Evolutionary conservation across 37 sponge, comb jelly and placozoan genomes (phyloP), one percentile per base, ranked within the genome.

Genomic region (Halichondria panicea): DNA sequence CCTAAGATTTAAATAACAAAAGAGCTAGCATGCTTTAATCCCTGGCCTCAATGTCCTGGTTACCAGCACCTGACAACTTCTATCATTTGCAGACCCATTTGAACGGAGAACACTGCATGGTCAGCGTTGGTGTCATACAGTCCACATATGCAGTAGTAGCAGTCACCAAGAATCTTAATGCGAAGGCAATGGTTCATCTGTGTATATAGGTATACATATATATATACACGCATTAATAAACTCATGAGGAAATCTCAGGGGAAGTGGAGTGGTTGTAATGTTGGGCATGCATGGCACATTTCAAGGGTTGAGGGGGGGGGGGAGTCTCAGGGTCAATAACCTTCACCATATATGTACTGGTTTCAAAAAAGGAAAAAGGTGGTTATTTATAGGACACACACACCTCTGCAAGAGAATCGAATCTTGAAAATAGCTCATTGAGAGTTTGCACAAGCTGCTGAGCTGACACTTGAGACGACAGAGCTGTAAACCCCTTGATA

Each of bases 71-170:
- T 66, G 54, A 87, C 58, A 27, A 81, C 81, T 27, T 87, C 71
- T 42, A 81, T 76, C 82, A 87, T 87, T 40, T 67, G 46, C 33
- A 87, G 81, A 22, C 88, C 94, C 94, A 93, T 93, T 37, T 89
- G 46, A 32, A 93, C 86, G 40, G 83, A 88, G 82, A 80, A 75
- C 19, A 46, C 48, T 34, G 90, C 90, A 74, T 94, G 91, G 57
- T 86, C 76, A 31, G 75, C 38, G 13, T 62, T 25, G 6, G 77
- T 68, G 19, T 85, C 86, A 73, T 80, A 84, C 0, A 89, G 54
- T 21, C 94, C 94, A 52, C 82, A 81, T 33, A 89, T 90, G 63
- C 95, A 94, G 76, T 90, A 94, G 85, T 94, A 94, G 62, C 95
- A 94, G 82, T 94, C 95, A 30, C 91, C 95, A 4, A 94, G 85